Evolutionary conservation across 23 tunicate species (phyloP), one percentile per base, ranked within the genome.

Genomic region (Clavelina lepadiformis): DNA sequence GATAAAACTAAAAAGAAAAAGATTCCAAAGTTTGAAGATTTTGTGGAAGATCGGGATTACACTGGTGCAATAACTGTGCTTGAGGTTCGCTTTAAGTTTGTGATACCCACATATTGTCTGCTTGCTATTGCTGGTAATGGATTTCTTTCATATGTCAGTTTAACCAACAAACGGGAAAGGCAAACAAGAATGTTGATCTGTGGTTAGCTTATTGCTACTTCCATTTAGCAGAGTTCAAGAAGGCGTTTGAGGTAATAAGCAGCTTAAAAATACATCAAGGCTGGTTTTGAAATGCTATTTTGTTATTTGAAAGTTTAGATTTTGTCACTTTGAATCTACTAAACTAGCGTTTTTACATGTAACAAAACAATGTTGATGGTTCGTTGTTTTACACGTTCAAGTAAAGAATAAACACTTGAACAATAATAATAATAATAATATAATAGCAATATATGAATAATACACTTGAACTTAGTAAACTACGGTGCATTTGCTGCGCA

Each of bases 151-250:
- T 2, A 38, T 22, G 67, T 34, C 35, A 86, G 95, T 86, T 86
- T 51, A 44, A 73, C 22, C 79, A 73, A 65, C 73, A 76, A 46
- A 58, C 86, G 51, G 77, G 70, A 52, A 86, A 79, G 49, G 59
- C 81, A 23, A 50, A 35, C 7, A 56, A 70, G 25, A 30, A 21
- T 4, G 31, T 75, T 25, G 88, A 88, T 28, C 15, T 74, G 63
- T 73, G 81, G 96, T 67, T 80, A 38, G 96, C 81, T 0, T 88
- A 66, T 68, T 88, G 96, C 41, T 46, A 63, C 41, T 88, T 88
- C 74, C 96, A 88, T 51, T 45, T 80, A 32, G 96, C 88, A 27
- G 86, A 88, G 18, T 88, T 80, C 88, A 88, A 88, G 65, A 80
- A 80, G 52, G 69, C 86, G 0, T 74, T 69, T 63, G 85, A 86